Percentiles rank a stretch among this genome's conserved stretches.
These are phyloP conservation scores for Penaeus indicus DNA, from an alignment of 1,140 invertebrate species.

Conservation along the genomic window DNA sequence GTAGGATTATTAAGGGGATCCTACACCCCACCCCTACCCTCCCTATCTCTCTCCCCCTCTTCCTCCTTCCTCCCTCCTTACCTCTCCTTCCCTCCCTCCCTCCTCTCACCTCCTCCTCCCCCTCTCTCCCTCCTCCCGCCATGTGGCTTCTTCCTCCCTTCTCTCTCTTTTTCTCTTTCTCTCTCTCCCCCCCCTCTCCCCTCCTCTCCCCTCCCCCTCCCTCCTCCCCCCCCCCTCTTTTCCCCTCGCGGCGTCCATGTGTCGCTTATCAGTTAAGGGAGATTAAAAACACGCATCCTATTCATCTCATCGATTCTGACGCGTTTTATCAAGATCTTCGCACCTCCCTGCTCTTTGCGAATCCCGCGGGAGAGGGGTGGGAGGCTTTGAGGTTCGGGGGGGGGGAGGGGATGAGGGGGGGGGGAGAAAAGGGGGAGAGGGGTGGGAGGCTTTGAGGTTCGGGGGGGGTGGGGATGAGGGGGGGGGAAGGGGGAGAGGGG, in stretches of 20 bases:
- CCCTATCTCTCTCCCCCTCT: too few relatives aligned
- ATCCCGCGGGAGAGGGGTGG: neutral
- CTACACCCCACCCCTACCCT: too few relatives aligned
- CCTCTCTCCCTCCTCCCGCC: neutral
- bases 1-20: too few relatives aligned
- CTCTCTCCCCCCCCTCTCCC: neutral
- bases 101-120: neutral
- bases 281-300: conserved; percentile 49
- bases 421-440: too few relatives aligned
- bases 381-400: too few relatives aligned
- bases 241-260: neutral
- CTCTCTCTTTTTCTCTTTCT: neutral
- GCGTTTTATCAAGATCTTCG: conserved; percentile 62
- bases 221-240: neutral
- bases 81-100: neutral
- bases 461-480: too few relatives aligned
- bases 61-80: neutral
- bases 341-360: conserved; percentile 35
- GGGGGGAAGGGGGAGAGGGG: too few relatives aligned
- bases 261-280: conserved; percentile 49
- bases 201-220: neutral
- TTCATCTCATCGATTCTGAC: conserved; percentile 53
- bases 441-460: too few relatives aligned
- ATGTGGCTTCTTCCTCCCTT: neutral
- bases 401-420: too few relatives aligned